Conservation (phyloP, 2,113 vertebrate species). For the Aldabrachelys gigantea region DNA sequence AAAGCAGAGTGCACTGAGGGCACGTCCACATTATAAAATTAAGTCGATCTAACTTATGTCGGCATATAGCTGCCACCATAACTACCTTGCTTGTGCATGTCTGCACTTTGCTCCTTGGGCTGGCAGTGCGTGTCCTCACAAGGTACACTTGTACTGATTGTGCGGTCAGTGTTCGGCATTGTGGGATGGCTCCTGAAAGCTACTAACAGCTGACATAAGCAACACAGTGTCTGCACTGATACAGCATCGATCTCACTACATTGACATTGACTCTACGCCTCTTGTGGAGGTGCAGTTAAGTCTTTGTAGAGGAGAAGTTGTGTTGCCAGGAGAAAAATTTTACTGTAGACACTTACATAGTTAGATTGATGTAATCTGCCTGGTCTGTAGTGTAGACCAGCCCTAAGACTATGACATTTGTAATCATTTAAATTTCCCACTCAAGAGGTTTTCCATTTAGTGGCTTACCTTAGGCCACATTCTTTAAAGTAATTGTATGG, state of each 20-base stretch:
- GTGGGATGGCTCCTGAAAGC: neutral
- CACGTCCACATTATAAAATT: too few relatives aligned
- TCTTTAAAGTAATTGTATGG: conserved; percentile 61
- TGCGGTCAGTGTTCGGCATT: neutral
- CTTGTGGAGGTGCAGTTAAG: neutral
- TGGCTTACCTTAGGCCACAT: conserved; percentile 67
- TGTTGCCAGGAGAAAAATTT: neutral
- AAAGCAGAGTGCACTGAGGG: accelerated
- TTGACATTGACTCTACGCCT: neutral
- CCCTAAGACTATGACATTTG: conserved; percentile 19
- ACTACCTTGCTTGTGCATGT: too few relatives aligned
- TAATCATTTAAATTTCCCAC: conserved; percentile 61
- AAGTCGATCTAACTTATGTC: too few relatives aligned
- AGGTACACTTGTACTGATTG: neutral
- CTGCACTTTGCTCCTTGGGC: neutral
- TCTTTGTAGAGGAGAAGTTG: neutral
- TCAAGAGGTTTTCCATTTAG: conserved; percentile 63
- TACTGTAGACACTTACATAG: neutral
- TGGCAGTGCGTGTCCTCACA: neutral
- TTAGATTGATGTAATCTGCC: neutral
- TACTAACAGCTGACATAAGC: neutral
- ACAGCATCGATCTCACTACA: neutral
- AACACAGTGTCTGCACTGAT: neutral
- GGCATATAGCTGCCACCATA: too few relatives aligned
- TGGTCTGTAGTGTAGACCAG: neutral